A percentile compares a stretch with the other conserved stretches of the same genome.
phyloP scores from a whole-genome alignment of 2,797 vertebrate species.

The Coregonus sp. region DNA sequence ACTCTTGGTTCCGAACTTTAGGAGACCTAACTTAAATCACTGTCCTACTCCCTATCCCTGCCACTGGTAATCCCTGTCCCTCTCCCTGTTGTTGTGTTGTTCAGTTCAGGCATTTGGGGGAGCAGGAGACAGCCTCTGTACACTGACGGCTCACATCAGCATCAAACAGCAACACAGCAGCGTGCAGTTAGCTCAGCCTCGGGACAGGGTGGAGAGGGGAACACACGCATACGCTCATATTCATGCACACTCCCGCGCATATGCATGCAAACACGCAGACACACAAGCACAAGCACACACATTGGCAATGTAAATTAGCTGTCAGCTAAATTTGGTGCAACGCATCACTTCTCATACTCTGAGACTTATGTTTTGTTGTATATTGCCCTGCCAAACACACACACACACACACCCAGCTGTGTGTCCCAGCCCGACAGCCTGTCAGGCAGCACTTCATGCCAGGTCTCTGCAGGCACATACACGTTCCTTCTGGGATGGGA shows the following conservation, averaged over 20 bases:
- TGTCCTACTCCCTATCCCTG: not conserved
- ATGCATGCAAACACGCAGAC: too few relatives aligned
- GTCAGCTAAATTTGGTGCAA: not conserved
- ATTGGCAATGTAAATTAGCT: not conserved
- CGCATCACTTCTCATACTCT: slow-evolving; percentile 12
- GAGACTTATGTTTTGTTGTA: too few relatives aligned
- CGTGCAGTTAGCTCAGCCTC: not conserved
- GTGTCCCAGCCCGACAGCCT: not conserved
- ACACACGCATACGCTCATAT: not conserved
- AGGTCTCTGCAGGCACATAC: not conserved
- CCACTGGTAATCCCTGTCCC: not conserved
- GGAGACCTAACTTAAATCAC: not conserved
- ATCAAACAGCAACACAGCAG: not conserved
- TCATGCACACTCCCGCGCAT: not conserved
- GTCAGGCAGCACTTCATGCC: not conserved
- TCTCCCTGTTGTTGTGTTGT: not conserved
- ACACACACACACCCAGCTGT: slow-evolving; percentile 1
- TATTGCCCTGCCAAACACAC: not conserved
- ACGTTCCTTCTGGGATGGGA: not conserved
- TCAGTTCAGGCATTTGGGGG: slow-evolving; percentile 23
- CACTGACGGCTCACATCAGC: slow-evolving; percentile 41
- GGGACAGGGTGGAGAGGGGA: not conserved
- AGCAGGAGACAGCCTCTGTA: slow-evolving; percentile 38
- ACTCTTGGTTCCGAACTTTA: too few relatives aligned
- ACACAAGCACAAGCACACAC: too few relatives aligned